phyloP scores from a whole-genome alignment of 2,113 vertebrate species.

The Peromyscus maniculatus region DNA sequence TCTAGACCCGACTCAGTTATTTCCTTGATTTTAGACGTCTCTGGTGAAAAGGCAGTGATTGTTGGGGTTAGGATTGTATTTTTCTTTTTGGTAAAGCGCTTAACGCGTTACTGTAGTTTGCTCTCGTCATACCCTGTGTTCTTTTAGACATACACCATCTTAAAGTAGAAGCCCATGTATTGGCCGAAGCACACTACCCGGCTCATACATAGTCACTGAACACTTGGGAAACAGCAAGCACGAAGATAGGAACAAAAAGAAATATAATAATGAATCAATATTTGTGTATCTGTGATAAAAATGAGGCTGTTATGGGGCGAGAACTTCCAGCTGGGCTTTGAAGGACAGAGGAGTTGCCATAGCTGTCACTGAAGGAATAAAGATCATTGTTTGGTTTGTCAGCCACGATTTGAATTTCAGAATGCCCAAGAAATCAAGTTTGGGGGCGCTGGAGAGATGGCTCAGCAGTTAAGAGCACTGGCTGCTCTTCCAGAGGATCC shows the following conservation, averaged over 20 bases:
- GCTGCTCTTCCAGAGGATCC: too few relatives aligned
- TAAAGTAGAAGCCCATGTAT: not conserved
- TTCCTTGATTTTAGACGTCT: slow-evolving; percentile 7
- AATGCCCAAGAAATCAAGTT: not conserved
- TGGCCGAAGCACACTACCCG: not conserved
- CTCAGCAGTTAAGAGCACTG: too few relatives aligned
- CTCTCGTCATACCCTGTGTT: not conserved
- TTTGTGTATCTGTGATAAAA: not conserved
- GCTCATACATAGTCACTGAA: not conserved
- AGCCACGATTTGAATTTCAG: not conserved
- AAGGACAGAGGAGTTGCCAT: not conserved
- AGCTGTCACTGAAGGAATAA: not conserved
- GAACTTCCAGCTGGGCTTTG: not conserved
- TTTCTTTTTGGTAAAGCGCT: slow-evolving; percentile 22
- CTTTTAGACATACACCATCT: not conserved
- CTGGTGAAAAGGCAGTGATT: not conserved
- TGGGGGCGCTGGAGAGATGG: too few relatives aligned
- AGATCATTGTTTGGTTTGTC: not conserved
- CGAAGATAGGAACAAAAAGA: not conserved
- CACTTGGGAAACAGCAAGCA: not conserved
- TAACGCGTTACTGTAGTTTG: not conserved
- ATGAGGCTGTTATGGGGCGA: not conserved
- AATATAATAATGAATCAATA: not conserved
- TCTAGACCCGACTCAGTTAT: not conserved
- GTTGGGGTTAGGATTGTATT: not conserved